phyloP scores from a whole-genome alignment of 1,140 invertebrate species.

The Tenebrio molitor region DNA sequence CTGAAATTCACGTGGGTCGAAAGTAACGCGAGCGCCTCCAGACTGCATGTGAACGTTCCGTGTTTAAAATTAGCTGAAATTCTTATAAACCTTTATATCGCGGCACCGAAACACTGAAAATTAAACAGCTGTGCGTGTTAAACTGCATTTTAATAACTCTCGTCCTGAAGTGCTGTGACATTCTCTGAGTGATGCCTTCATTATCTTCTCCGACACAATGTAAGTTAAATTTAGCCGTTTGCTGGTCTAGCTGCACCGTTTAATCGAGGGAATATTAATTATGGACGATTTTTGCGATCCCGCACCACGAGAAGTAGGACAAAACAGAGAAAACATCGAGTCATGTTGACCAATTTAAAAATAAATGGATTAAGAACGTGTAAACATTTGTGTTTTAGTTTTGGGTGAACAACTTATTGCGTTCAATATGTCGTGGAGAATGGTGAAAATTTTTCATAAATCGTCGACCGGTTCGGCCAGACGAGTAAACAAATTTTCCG shows the following conservation, averaged over 20 bases:
- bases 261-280: conserved; percentile 27
- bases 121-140: conserved; percentile 44
- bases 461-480: not conserved
- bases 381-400: conserved; percentile 42
- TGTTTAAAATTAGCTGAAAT: conserved; percentile 55
- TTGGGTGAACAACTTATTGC: conserved; percentile 17
- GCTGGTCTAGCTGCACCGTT: not conserved
- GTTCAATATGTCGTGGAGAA: conserved; percentile 22
- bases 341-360: conserved; percentile 43
- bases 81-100: conserved; percentile 48
- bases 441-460: not conserved
- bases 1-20: conserved; percentile 40
- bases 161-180: conserved; percentile 41
- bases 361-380: conserved; percentile 45
- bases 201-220: conserved; percentile 56
- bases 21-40: conserved; percentile 32
- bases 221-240: conserved; percentile 44
- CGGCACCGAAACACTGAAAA: conserved; percentile 33
- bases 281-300: conserved; percentile 2
- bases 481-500: not conserved
- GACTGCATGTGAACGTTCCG: conserved; percentile 32
- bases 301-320: conserved; percentile 6
- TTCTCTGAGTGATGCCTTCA: conserved; percentile 49
- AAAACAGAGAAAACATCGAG: conserved; percentile 41
- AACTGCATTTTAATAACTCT: conserved; percentile 43